phyloP scores from a whole-genome alignment of 2,113 vertebrate species.

The Neopipo cinnamomea region DNA sequence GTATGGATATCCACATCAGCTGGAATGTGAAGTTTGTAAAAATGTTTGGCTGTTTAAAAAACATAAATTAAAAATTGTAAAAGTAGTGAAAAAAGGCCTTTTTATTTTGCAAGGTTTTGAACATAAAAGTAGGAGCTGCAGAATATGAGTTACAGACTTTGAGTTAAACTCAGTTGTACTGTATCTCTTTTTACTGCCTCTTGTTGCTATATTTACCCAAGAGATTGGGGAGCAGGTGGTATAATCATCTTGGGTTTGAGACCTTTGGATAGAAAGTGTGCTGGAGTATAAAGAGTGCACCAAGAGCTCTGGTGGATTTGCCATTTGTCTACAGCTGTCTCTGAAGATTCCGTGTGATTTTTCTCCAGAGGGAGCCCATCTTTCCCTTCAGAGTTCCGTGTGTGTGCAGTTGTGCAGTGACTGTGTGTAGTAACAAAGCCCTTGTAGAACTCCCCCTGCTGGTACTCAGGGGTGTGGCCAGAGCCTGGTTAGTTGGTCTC shows the following conservation, averaged over 20 bases:
- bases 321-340: background rate
- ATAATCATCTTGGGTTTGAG: background rate
- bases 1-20: background rate
- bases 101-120: background rate
- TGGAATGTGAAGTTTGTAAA: background rate
- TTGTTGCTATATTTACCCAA: background rate
- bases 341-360: background rate
- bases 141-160: background rate
- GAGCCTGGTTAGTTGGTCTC: background rate
- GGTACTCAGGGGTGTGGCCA: background rate
- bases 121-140: background rate
- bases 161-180: background rate
- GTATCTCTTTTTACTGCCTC: background rate
- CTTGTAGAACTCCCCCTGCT: background rate
- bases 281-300: background rate
- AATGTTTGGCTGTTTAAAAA: background rate
- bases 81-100: background rate
- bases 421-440: accelerated
- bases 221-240: background rate
- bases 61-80: background rate
- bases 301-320: background rate
- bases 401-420: background rate
- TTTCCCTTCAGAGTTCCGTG: background rate
- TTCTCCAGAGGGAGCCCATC: background rate
- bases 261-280: background rate